These are phyloP conservation scores for Anoplophora glabripennis DNA, from an alignment of 1,140 invertebrate species.

Conservation along the genomic window DNA sequence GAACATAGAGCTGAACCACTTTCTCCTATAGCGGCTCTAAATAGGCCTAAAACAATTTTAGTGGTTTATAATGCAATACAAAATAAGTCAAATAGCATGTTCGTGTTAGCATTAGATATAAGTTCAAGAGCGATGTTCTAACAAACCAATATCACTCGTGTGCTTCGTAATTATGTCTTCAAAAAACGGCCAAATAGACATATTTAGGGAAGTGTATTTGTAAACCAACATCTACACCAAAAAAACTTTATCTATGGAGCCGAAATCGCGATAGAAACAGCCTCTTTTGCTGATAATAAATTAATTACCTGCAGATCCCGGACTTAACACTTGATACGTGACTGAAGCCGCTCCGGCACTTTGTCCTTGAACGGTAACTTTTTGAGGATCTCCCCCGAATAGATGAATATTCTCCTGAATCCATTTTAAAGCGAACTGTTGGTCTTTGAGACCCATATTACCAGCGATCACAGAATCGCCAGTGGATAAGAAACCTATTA, in stretches of 20 bases:
- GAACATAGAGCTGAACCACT: conserved; percentile 21
- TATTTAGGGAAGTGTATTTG: not conserved
- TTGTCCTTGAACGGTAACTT: conserved; percentile 22
- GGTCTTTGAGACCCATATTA: conserved; percentile 27
- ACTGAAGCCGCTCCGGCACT: conserved; percentile 28
- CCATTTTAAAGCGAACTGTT: conserved; percentile 24
- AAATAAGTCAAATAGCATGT: not conserved
- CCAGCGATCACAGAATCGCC: conserved; percentile 22
- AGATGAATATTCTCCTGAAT: conserved; percentile 19
- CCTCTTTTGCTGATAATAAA: not conserved
- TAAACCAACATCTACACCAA: not conserved
- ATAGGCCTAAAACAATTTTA: not conserved
- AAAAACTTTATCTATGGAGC: not conserved
- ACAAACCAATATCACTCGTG: not conserved
- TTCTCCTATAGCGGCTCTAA: conserved; percentile 15
- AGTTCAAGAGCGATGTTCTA: not conserved
- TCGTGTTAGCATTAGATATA: not conserved
- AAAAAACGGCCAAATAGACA: not conserved
- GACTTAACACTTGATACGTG: conserved; percentile 22
- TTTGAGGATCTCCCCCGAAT: conserved; percentile 20
- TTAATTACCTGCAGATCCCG: conserved; percentile 6
- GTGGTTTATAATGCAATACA: not conserved
- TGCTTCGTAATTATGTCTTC: not conserved
- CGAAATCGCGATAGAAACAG: not conserved
- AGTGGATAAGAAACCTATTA: conserved; percentile 23